Conservation (phyloP, 2,113 vertebrate species). For the Odontesthes bonariensis region DNA sequence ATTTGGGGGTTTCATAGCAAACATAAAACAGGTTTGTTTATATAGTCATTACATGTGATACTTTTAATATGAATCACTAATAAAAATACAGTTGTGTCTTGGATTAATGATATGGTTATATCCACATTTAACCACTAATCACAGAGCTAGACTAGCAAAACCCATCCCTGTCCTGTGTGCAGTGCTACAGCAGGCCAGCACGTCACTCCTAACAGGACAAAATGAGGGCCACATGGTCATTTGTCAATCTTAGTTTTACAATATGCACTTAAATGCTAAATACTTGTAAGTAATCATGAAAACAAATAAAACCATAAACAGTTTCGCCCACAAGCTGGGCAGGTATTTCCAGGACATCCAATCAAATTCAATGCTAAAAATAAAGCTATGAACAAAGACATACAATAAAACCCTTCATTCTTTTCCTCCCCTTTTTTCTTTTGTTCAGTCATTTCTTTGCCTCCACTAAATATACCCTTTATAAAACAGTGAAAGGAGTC, state of each 20-base stretch:
- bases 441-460: background rate
- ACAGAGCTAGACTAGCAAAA: too few relatives aligned
- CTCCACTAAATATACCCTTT: conserved; percentile 42
- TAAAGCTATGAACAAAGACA: background rate
- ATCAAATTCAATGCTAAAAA: conserved; percentile 16
- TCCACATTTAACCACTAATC: conserved; percentile 12
- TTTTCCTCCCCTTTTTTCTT: background rate
- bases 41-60: too few relatives aligned
- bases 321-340: background rate
- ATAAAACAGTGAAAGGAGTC: conserved; percentile 36
- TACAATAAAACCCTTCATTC: background rate
- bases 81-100: conserved; percentile 25
- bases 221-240: conserved; percentile 20
- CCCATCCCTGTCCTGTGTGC: background rate
- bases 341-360: conserved; percentile 25
- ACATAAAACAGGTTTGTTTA: too few relatives aligned
- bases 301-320: conserved; percentile 20
- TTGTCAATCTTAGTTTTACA: conserved; percentile 15
- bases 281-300: background rate
- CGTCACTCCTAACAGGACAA: background rate
- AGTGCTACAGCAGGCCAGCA: background rate
- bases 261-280: background rate
- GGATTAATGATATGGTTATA: conserved; percentile 32
- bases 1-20: too few relatives aligned
- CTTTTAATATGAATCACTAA: conserved; percentile 15